Base-by-base conservation (phyloP, 2,888 invertebrate species). In the Caenorhabditis sp. region DNA sequence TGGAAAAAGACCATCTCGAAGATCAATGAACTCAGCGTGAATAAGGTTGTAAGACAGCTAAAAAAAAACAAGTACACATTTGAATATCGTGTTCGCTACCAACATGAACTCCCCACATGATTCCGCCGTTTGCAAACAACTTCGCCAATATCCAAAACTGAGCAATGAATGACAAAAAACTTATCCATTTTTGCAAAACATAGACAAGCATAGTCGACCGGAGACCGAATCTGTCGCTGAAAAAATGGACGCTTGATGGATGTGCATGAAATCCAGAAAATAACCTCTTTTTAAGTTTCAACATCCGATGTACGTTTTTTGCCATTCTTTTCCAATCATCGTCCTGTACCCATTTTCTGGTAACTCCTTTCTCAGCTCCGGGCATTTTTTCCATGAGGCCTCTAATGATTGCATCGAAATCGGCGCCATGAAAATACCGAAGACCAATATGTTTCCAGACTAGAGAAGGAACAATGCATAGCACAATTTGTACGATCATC, bases 101-200 rank as follows among this genome's bases (percentile, higher is more conserved):
- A n/a, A 71, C 71, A 58, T 71, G 67, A 59, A 71, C 67, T 25
- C 71, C 71, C 71, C 71, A 71, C n/a, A 71, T 20, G 1, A 67
- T 52, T 14, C 57, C 52, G 0, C 71, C 71, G 14, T 36, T 38
- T 0, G 71, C 71, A 52, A 62, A 71, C n/a, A 71, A 56, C 4
- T 60, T 63, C 0, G 67, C 71, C 59, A 67, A 63, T 59, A 71
- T 52, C 23, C 56, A 63, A 26, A 71, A 71, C 43, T 71, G 71
- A 1, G 52, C 36, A 8, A 67, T 23, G 0, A 71, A 49, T 0
- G 60, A 71, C 21, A 23, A 14, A n/a, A 66, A 59, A 14, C 63
- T 63, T 31, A 67, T 23, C 71, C 71, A 71, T 27, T 71, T 71
- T 59, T 57, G 63, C n/a, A 23, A 1, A 26, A 71, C 71, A 43